These are phyloP conservation scores for Ceratotherium simum DNA, from an alignment of 2,113 vertebrate genomes.

Conservation along the genomic window DNA sequence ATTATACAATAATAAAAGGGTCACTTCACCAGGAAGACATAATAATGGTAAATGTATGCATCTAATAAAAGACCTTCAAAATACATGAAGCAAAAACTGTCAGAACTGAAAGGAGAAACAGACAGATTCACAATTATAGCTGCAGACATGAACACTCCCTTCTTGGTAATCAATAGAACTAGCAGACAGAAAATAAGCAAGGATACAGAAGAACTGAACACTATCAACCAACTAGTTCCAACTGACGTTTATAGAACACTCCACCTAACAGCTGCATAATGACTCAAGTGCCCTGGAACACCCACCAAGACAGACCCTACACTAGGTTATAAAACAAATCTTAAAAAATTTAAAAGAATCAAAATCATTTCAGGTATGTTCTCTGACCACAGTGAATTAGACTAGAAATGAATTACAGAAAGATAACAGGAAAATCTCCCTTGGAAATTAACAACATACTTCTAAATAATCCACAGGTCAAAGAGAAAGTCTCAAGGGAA, in stretches of 20 bases:
- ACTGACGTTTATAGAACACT: not conserved
- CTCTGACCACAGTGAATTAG: not conserved
- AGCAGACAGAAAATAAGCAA: not conserved
- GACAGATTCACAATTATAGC: not conserved
- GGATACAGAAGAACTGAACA: not conserved
- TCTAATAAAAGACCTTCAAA: not conserved
- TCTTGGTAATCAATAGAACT: not conserved
- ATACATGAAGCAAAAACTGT: not conserved
- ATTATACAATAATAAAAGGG: slow-evolving; percentile 13
- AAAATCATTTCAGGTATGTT: slow-evolving; percentile 16
- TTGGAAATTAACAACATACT: not conserved
- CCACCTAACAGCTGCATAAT: not conserved
- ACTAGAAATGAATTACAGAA: not conserved
- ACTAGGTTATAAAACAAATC: not conserved
- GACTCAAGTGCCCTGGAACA: not conserved
- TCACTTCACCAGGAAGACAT: not conserved
- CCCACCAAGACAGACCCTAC: not conserved
- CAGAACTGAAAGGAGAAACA: not conserved
- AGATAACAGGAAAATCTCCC: slow-evolving; percentile 27
- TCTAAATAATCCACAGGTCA: slow-evolving; percentile 21
- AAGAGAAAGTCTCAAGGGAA: not conserved
- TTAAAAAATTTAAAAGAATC: not conserved
- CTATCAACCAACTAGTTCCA: not conserved
- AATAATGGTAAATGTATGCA: not conserved
- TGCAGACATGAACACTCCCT: not conserved